phyloP scores from a whole-genome alignment of 2,113 vertebrate species.

The Archocentrus centrarchus region DNA sequence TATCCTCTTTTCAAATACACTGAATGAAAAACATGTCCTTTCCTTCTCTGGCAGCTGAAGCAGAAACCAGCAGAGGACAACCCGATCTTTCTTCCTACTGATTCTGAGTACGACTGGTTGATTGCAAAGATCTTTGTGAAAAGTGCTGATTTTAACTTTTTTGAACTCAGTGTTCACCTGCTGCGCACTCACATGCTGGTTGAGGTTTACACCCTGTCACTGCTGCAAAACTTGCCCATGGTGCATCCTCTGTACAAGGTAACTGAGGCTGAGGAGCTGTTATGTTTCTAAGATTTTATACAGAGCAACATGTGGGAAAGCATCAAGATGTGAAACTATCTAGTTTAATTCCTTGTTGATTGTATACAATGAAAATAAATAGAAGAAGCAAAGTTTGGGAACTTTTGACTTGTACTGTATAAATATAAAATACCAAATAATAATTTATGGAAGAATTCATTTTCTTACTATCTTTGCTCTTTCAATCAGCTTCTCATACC shows the following conservation, averaged over 20 bases:
- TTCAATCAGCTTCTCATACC: neutral
- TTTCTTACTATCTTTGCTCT: neutral
- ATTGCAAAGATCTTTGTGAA: constrained; percentile 81
- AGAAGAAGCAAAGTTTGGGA: too few species aligned
- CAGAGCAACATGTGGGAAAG: neutral
- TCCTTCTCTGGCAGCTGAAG: constrained; percentile 41
- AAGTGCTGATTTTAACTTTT: constrained; percentile 77
- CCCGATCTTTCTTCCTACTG: constrained; percentile 81
- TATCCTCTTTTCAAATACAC: too few species aligned
- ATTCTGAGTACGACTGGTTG: constrained; percentile 78
- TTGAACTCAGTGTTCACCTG: constrained; percentile 77
- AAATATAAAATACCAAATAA: neutral
- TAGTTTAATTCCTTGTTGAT: too few species aligned
- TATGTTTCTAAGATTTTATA: neutral
- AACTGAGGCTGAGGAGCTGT: neutral
- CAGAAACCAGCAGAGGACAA: constrained; percentile 63
- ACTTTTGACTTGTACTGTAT: too few species aligned
- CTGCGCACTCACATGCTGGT: constrained; percentile 83
- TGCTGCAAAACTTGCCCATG: constrained; percentile 78
- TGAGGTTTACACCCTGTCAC: constrained; percentile 79
- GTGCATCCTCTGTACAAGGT: constrained; percentile 84
- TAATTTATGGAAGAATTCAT: neutral
- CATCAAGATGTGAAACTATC: too few species aligned
- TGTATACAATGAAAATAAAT: too few species aligned
- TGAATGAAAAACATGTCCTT: too few species aligned